Evolutionary conservation across 2,888 invertebrate genomes (phyloP).

Genomic region (Lepidocyrtinus sp.): DNA sequence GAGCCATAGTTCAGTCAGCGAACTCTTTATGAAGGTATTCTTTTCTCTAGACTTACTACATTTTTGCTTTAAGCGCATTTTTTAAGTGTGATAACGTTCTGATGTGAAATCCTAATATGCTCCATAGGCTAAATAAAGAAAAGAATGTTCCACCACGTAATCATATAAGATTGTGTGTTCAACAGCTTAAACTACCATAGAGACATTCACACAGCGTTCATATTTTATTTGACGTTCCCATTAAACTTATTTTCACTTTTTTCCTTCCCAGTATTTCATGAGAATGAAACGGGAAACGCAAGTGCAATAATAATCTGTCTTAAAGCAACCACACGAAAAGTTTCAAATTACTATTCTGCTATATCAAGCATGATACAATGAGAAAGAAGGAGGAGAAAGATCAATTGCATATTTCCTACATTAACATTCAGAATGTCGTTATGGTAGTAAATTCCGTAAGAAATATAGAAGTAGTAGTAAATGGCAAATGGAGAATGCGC

Average conservation of each 20-base stretch:
- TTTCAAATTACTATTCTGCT: slow-evolving; percentile 28
- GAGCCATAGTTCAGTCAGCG: slow-evolving; percentile 16
- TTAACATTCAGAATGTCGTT: neutral
- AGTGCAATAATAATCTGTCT: slow-evolving; percentile 38
- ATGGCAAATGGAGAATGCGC: neutral
- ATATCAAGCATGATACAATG: slow-evolving; percentile 11
- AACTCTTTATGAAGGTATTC: slow-evolving; percentile 18
- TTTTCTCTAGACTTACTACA: neutral
- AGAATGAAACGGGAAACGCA: slow-evolving; percentile 14
- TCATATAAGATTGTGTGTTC: neutral
- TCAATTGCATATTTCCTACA: neutral
- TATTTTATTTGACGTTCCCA: slow-evolving; percentile 11
- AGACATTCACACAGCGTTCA: neutral
- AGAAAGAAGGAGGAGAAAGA: neutral
- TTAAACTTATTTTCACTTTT: neutral
- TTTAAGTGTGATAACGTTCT: slow-evolving; percentile 8
- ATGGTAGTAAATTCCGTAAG: neutral
- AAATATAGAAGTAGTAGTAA: neutral
- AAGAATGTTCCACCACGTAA: slow-evolving; percentile 1
- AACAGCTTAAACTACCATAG: neutral
- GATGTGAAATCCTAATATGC: slow-evolving; percentile 14
- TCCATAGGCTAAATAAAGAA: neutral
- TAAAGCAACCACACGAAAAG: slow-evolving; percentile 35
- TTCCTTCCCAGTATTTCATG: neutral
- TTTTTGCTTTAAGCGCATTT: slow-evolving; percentile 1